Conservation (phyloP, 2,888 invertebrate species). For the Hoplodrina blanda region DNA sequence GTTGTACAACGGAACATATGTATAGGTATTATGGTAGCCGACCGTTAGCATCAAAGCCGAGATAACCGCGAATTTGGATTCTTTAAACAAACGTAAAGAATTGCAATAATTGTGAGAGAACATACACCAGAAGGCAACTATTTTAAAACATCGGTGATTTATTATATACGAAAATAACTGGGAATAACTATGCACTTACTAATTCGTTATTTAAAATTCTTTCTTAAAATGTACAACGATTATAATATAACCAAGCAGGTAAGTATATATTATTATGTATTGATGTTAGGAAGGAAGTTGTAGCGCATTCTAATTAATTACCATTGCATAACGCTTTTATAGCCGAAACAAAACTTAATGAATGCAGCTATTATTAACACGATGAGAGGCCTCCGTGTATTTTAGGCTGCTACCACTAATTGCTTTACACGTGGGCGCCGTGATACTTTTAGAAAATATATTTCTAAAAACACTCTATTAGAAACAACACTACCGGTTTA, state of each 20-base stretch:
- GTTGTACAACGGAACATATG: constrained; percentile 56
- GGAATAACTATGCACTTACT: constrained; percentile 8
- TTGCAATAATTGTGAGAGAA: constrained; percentile 39
- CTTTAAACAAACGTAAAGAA: constrained; percentile 33
- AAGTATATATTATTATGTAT: no score
- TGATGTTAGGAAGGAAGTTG: constrained; percentile 28
- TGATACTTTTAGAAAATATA: constrained; percentile 48
- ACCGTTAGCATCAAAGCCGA: constrained; percentile 44
- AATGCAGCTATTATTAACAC: constrained; percentile 43
- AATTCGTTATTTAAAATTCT: background rate
- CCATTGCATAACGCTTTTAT: constrained; percentile 32
- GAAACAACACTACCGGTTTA: constrained; percentile 50
- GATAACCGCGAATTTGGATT: constrained; percentile 25
- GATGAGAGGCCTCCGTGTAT: constrained; percentile 47
- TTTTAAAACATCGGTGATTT: constrained; percentile 24
- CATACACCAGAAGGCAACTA: constrained; percentile 32
- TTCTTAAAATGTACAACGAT: constrained; percentile 6
- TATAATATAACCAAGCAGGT: constrained; percentile 5
- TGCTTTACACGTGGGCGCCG: constrained; percentile 42
- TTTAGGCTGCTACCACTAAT: constrained; percentile 47
- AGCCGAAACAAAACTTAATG: constrained; percentile 49
- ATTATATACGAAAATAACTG: constrained; percentile 10
- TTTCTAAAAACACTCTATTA: constrained; percentile 48
- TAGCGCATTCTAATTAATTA: constrained; percentile 26
- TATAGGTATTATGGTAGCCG: constrained; percentile 8